Conservation (phyloP, 2,797 vertebrate genomes). For the Sebastes itinus region DNA sequence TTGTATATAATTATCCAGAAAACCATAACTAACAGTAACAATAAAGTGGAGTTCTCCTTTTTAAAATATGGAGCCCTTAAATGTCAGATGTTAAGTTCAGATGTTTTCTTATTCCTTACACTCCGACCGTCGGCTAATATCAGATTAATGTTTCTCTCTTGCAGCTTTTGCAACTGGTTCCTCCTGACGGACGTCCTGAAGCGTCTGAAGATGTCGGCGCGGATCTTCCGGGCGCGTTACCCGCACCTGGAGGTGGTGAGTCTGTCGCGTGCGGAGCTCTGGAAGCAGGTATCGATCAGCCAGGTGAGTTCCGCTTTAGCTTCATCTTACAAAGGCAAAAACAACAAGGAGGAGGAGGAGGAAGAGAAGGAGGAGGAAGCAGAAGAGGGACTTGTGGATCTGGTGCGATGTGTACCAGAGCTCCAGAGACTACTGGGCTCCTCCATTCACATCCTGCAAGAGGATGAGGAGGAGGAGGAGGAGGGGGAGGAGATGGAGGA, state of each 20-base stretch:
- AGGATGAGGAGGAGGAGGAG: slow-evolving; percentile 54
- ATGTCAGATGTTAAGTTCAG: not conserved
- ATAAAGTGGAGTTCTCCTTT: not conserved
- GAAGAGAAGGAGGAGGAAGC: slow-evolving; percentile 44
- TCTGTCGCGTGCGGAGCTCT: slow-evolving; percentile 87
- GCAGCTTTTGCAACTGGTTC: slow-evolving; percentile 98
- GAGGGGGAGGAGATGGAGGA: no score
- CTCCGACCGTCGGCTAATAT: not conserved
- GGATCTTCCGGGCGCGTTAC: slow-evolving; percentile 95
- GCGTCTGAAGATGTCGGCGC: slow-evolving; percentile 92
- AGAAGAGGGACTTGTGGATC: slow-evolving; percentile 86
- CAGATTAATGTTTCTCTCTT: not conserved
- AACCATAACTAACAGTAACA: no score
- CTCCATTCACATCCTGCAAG: slow-evolving; percentile 86
- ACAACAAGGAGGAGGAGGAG: slow-evolving; percentile 57
- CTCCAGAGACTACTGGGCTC: slow-evolving; percentile 94
- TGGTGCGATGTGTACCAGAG: slow-evolving; percentile 93
- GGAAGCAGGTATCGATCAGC: slow-evolving; percentile 90
- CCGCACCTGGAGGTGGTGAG: slow-evolving; percentile 93
- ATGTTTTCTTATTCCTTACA: not conserved
- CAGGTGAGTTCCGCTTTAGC: slow-evolving; percentile 87
- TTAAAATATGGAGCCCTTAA: not conserved
- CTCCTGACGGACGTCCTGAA: slow-evolving; percentile 93
- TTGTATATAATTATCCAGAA: not conserved
- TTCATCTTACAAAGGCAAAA: slow-evolving; percentile 61